Evolutionary conservation across 1,140 invertebrate species (phyloP).

Genomic region (Belonocnema kinseyi): DNA sequence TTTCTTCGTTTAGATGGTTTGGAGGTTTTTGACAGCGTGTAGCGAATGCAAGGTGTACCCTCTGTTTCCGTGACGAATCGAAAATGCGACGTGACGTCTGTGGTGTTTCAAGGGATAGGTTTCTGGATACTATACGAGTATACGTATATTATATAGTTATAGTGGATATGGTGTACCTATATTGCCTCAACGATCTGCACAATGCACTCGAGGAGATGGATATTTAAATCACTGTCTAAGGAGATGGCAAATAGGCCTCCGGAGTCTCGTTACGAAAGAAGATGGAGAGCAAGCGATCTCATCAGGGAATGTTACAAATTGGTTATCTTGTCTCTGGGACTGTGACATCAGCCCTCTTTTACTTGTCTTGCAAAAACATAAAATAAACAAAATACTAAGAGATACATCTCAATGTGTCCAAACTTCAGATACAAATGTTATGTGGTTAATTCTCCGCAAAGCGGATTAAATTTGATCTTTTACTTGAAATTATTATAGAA

Average conservation of each 20-base stretch:
- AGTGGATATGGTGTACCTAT: too few species aligned
- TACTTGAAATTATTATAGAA: too few species aligned
- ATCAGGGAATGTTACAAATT: background rate
- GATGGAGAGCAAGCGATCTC: background rate
- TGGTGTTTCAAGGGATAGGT: background rate
- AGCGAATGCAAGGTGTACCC: slow-evolving; percentile 56
- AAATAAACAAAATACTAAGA: too few species aligned
- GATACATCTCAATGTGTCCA: too few species aligned
- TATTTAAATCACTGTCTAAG: slow-evolving; percentile 28
- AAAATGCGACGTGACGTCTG: slow-evolving; percentile 44
- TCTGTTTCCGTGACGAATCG: slow-evolving; percentile 56
- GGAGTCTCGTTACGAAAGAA: slow-evolving; percentile 10
- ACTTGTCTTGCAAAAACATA: too few species aligned
- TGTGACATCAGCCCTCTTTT: background rate
- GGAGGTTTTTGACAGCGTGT: slow-evolving; percentile 54
- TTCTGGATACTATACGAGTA: too few species aligned
- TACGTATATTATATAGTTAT: too few species aligned
- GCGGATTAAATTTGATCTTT: too few species aligned
- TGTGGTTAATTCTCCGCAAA: too few species aligned
- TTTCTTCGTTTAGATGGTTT: slow-evolving; percentile 3
- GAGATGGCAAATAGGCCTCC: slow-evolving; percentile 14
- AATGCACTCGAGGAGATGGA: slow-evolving; percentile 4
- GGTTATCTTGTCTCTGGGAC: background rate
- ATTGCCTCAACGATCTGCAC: slow-evolving; percentile 13
- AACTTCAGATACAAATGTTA: too few species aligned